A percentile compares a stretch with the other conserved stretches of the same genome.
phyloP scores from a whole-genome alignment of 2,797 vertebrate species.

The Argyrosomus regius region DNA sequence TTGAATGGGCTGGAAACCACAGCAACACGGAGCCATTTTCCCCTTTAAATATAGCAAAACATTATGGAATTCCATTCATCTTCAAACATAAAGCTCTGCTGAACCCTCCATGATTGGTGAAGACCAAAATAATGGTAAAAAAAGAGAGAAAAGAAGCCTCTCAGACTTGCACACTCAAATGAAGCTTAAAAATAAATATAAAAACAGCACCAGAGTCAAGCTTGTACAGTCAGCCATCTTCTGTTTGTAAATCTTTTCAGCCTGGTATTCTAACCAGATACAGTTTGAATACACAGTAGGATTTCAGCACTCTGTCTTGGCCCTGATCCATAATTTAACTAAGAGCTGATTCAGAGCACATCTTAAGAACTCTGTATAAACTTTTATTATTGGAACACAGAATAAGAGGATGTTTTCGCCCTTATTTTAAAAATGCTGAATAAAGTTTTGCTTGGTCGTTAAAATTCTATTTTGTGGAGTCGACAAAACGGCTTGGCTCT shows the following conservation, averaged over 20 bases:
- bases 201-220: not conserved
- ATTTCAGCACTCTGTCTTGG: slow-evolving; percentile 35
- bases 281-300: slow-evolving; percentile 39
- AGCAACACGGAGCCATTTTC: not conserved
- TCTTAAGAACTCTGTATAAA: slow-evolving; percentile 51
- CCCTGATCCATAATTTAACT: slow-evolving; percentile 64
- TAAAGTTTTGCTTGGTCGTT: slow-evolving; percentile 54
- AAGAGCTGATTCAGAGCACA: slow-evolving; percentile 57
- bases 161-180: not conserved
- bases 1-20: slow-evolving; percentile 17
- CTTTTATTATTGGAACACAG: slow-evolving; percentile 50
- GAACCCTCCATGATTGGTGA: not conserved
- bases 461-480: slow-evolving; percentile 59
- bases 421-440: slow-evolving; percentile 55
- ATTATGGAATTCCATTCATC: not conserved
- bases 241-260: slow-evolving; percentile 16
- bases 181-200: not conserved
- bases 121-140: not conserved
- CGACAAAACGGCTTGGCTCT: slow-evolving; percentile 46
- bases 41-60: slow-evolving; percentile 1
- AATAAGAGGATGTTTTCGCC: slow-evolving; percentile 34
- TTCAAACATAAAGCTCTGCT: not conserved
- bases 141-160: not conserved
- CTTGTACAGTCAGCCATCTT: slow-evolving; percentile 8
- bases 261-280: slow-evolving; percentile 23